A percentile compares a stretch with the other conserved stretches of the same genome.
These are phyloP conservation scores for Setophaga kirtlandii DNA, from an alignment of 2,113 vertebrate genomes.

Conservation along the genomic window DNA sequence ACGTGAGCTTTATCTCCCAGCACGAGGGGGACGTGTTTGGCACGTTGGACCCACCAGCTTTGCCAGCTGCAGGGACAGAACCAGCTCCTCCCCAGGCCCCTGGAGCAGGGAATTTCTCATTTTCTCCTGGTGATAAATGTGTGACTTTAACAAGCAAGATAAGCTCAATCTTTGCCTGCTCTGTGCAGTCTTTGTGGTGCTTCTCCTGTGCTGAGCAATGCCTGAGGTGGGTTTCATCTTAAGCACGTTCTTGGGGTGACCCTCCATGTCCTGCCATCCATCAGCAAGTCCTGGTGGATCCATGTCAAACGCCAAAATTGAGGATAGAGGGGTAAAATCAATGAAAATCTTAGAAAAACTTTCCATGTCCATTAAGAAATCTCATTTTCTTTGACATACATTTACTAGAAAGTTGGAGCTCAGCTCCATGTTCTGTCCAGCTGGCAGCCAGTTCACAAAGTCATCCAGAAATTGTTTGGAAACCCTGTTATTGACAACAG, in stretches of 20 bases:
- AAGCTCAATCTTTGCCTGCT: background rate
- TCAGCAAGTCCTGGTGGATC: background rate
- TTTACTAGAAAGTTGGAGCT: background rate
- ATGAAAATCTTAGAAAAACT: background rate
- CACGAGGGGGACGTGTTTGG: conserved; percentile 23
- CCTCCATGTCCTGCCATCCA: background rate
- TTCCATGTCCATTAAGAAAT: background rate
- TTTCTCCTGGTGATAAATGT: background rate
- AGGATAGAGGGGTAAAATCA: background rate
- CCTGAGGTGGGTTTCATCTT: background rate
- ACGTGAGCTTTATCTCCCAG: conserved; percentile 17
- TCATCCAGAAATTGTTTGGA: background rate
- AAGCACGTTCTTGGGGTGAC: fast-evolving
- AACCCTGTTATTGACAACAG: background rate
- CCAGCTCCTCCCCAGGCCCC: background rate
- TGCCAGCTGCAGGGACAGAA: background rate
- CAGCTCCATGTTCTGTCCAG: fast-evolving
- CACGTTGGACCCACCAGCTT: background rate
- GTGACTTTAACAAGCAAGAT: background rate
- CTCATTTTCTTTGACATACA: background rate
- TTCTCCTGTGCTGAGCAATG: background rate
- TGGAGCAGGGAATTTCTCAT: background rate
- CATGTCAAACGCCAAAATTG: background rate
- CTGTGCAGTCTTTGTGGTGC: background rate
- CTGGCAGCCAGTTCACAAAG: background rate